Percentiles rank a stretch among this genome's conserved stretches.
Evolutionary conservation across 1,140 invertebrate species (phyloP).

Genomic region (Drosophila teissieri): DNA sequence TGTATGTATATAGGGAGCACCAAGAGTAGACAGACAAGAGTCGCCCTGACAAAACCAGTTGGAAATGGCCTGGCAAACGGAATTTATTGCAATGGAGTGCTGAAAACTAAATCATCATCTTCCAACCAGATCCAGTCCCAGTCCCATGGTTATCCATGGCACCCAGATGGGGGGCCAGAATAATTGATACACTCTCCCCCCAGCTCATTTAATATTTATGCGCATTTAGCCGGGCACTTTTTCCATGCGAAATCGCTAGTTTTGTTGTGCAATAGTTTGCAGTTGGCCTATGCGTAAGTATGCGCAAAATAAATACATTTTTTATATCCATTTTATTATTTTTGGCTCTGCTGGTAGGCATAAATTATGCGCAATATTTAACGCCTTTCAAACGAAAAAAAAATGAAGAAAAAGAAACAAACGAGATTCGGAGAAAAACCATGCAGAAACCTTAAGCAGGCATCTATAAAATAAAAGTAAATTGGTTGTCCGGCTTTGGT

Average conservation of each 20-base stretch:
- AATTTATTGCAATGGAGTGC: constrained; percentile 71
- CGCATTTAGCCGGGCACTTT: constrained; percentile 59
- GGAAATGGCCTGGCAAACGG: constrained; percentile 64
- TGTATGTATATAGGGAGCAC: constrained; percentile 5
- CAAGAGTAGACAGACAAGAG: constrained; percentile 46
- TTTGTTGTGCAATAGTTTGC: constrained; percentile 40
- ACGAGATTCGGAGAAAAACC: constrained; percentile 6
- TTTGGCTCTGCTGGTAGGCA: constrained; percentile 43
- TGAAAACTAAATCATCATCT: constrained; percentile 70
- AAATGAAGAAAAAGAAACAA: not conserved
- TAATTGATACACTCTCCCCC: constrained; percentile 62
- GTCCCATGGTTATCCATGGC: not conserved
- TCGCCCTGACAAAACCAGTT: constrained; percentile 62
- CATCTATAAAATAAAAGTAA: constrained; percentile 63
- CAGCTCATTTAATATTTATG: constrained; percentile 70
- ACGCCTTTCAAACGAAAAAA: constrained; percentile 47
- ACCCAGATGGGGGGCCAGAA: constrained; percentile 9
- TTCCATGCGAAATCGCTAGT: constrained; percentile 7
- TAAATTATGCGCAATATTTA: constrained; percentile 67
- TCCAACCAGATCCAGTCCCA: constrained; percentile 21
- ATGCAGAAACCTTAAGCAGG: constrained; percentile 48
- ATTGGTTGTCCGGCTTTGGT: constrained; percentile 57
- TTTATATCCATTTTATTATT: constrained; percentile 50
- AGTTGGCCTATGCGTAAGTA: constrained; percentile 56
- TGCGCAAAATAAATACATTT: constrained; percentile 66